Evolutionary conservation across 2,113 vertebrate species (phyloP), one percentile per base, ranked within the genome.

Genomic region (Alethe castanea): DNA sequence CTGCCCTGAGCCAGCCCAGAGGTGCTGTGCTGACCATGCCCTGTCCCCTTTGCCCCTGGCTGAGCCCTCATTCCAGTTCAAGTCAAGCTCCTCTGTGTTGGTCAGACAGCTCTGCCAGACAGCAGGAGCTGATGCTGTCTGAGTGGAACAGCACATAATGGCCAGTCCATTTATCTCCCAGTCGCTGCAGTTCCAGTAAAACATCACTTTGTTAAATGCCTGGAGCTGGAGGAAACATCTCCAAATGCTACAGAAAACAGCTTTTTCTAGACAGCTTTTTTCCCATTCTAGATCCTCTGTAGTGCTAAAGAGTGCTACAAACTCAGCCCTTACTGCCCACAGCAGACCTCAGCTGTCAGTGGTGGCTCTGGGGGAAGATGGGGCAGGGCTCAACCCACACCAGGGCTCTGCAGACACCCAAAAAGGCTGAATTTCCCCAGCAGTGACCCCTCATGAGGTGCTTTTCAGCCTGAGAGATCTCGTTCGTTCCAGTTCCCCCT

Each of bases 121-220:
- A 71, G 92, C 64, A 90, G 36, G 33, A 84, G 67, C 93, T 90
- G 91, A 80, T 70, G 91, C 81, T 85, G 86, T 72, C 89, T 92
- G 94, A 92, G 82, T 31, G 47, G 82, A 67, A 61, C 71, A 92
- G 96, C 94, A 86, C 85, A 38, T 86, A 88, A 88, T 62, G 88
- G 88, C 76, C 76, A 73, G 79, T 35, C 66, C 91, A 96, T 97
- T 96, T 96, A 90, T 94, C 83, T 94, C 65, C 71, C 71, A 62
- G 78, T 50, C 0, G 2, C 92, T 90, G 94, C 94, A 92, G 73
- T 94, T 95, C 95, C 95, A 94, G 93, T 87, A 93, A 95, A 88
- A 94, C 83, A 92, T 90, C 65, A 22, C 42, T 94, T 87, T 77
- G 92, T 90, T 90, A 94, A 92, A 81, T 56, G 88, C 90, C 87